These are phyloP conservation scores for Camelus dromedarius DNA, from an alignment of 2,113 vertebrate species.

Conservation along the genomic window DNA sequence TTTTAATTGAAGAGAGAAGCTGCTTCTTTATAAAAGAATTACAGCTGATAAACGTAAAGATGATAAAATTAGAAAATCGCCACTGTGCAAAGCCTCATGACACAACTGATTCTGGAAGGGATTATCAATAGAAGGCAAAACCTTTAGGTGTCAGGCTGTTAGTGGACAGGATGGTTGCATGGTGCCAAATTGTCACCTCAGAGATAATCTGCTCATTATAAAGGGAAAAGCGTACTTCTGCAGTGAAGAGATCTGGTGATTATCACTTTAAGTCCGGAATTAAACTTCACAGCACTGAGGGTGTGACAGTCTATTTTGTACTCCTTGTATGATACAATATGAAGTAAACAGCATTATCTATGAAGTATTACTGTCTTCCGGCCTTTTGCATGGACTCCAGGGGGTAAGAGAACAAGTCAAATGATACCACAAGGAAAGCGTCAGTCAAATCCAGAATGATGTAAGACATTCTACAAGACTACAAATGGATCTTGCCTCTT, in stretches of 20 bases:
- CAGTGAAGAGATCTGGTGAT: background rate
- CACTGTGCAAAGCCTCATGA: background rate
- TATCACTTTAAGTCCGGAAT: constrained; percentile 42
- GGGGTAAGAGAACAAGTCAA: constrained; percentile 13
- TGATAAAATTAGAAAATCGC: background rate
- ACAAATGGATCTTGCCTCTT: background rate
- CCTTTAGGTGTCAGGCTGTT: background rate
- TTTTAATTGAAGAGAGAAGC: background rate
- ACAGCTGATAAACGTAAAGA: background rate
- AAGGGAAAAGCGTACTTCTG: background rate
- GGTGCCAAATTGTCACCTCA: background rate
- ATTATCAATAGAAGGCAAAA: background rate
- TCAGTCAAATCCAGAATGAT: constrained; percentile 22
- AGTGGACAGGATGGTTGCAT: background rate
- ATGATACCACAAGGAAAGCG: background rate
- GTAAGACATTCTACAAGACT: background rate
- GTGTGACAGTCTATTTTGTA: background rate
- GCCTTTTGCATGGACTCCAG: background rate
- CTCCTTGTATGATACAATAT: background rate
- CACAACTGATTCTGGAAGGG: background rate
- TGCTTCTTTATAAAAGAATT: background rate
- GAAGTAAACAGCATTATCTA: background rate
- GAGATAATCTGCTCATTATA: background rate
- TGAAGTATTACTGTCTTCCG: background rate
- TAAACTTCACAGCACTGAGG: background rate